Evolutionary conservation across 2,113 vertebrate genomes (phyloP), one percentile per base, ranked within the genome.

Genomic region (Pao palembangensis): DNA sequence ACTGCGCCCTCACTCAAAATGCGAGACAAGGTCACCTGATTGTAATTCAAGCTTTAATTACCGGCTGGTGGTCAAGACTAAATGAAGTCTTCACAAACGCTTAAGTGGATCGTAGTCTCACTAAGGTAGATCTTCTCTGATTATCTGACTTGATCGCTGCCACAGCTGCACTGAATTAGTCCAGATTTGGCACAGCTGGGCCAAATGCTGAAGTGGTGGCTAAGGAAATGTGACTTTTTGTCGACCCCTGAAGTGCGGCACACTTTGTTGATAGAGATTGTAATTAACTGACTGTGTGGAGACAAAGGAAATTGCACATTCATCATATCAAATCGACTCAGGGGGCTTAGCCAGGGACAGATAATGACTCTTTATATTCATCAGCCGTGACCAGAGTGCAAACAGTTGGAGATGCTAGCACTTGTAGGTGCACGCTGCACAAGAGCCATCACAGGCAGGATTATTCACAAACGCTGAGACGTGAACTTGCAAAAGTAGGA

Each of bases 291-390:
- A 55, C 69, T 74, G 73, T 71, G 63, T 73, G 54, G 73, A 87
- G 85, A 90, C 87, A 80, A 81, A 84, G 87, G 84, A 88, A 87
- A 90, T 88, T 88, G 85, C 78, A 78, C 87, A 89, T 91, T 88
- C 78, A 82, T 91, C 87, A 85, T 85, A 85, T 85, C 78, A 87
- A 86, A 87, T 75, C 81, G 83, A 76, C 75, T 74, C 64, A 60
- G 61, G 71, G 69, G 82, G 74, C 63, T 78, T 50, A 73, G 75
- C 55, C 63, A 71, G 77, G 73, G 72, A 55, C 75, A 61, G 69
- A 80, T 82, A 84, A 84, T 82, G 73, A 68, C 55, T 84, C 73
- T 81, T 53, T 74, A 73, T 71, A 80, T 79, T 70, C 77, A 54
- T 61, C 64, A 71, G 65, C 76, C 70, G 80, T 84, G 83, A 83